These are phyloP conservation scores for Stomatorhinus walkeri DNA, from an alignment of 2,797 vertebrate species.

Conservation along the genomic window DNA sequence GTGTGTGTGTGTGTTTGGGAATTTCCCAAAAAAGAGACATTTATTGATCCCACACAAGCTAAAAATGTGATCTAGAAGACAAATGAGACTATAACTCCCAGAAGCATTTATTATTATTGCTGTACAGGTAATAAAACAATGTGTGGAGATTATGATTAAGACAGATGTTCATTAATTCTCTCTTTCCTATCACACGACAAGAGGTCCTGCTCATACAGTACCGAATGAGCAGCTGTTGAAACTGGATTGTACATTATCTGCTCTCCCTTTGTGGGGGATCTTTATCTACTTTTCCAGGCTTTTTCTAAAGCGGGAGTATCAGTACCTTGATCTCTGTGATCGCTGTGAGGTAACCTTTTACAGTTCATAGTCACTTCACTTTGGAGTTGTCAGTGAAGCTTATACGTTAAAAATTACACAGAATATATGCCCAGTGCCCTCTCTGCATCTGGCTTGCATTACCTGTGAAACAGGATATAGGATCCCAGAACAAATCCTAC, in stretches of 20 bases:
- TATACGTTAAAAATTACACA: not conserved
- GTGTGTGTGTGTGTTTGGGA: not conserved
- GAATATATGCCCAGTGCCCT: not conserved
- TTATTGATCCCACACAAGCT: not conserved
- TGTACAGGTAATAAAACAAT: not conserved
- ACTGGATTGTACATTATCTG: constrained; percentile 1
- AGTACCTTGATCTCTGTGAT: constrained; percentile 14
- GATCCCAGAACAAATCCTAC: not conserved
- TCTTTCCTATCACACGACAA: not conserved
- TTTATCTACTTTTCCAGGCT: not conserved
- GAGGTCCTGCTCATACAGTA: not conserved
- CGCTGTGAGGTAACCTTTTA: not conserved
- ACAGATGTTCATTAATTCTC: not conserved
- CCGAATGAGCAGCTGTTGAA: constrained; percentile 3
- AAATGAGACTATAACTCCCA: not conserved
- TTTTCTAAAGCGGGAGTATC: constrained; percentile 8
- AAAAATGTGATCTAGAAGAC: not conserved
- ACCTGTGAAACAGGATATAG: not conserved
- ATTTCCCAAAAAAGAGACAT: not conserved
- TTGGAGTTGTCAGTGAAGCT: not conserved
- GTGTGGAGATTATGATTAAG: constrained; percentile 10
- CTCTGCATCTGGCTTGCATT: constrained; percentile 20
- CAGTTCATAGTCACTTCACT: not conserved
- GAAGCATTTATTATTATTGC: not conserved
- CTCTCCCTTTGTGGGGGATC: constrained; percentile 5